Base-by-base conservation (phyloP, 2,113 vertebrate species). In the Crotalus tigris region DNA sequence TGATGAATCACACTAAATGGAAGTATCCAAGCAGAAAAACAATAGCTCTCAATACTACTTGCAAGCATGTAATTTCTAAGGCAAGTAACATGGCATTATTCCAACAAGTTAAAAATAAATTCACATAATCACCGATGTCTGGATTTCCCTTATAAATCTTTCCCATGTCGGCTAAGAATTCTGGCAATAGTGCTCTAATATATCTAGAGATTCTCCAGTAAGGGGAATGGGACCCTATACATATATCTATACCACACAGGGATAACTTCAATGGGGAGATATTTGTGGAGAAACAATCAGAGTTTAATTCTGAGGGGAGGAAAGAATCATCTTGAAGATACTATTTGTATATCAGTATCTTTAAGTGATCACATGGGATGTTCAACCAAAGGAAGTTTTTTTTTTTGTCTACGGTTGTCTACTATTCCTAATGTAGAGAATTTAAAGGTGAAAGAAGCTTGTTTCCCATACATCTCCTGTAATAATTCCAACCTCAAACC, bases 21-120 rank as follows among this genome's bases (percentile, higher is more conserved):
- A 89, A 0, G 91, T 64, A 88, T 69, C 55, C 85, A 54, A 93
- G 57, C 24, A 75, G 61, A 87, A 88, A 91, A 69, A 75, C 61
- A 87, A 39, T 46, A 11, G 61, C 46, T 91, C 49, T 87, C 10
- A 15, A 2, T 21, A 24, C 17, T 86, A 61, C 21, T 59, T 39
- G 55, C 24, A 85, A 12, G 9, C 19, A 7, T 15, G 46, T 92
- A 94, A 5, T 86, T 90, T 92, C 94, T 91, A n/a, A 87, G 0
- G 53, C 59, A 90, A 0, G 1, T 87, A 53, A 9, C 49, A 75
- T 0, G 0, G 81, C 75, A 92, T 53, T 87, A n/a, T 51, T 87
- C 51, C 39, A 54, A 5, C 44, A 61, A 58, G 44, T 26, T 86
- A 90, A 96, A 88, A n/a, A 46, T 90, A 26, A 1, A 3, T 33